Evolutionary conservation across 2,113 vertebrate species (phyloP).

Genomic region (Alethe castanea): DNA sequence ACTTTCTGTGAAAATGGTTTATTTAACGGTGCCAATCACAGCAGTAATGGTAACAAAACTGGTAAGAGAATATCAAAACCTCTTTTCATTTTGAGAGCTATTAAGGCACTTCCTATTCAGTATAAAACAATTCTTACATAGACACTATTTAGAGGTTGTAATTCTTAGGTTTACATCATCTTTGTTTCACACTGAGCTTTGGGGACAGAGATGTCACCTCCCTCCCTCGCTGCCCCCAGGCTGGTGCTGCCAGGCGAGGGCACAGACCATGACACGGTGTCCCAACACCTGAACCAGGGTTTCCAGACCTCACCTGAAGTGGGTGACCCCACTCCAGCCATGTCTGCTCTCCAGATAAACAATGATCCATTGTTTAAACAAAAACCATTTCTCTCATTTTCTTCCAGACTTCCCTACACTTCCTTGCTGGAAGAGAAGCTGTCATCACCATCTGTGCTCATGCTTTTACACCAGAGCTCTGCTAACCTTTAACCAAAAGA

Average conservation of each 20-base stretch:
- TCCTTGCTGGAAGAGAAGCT: neutral
- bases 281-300: neutral
- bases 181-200: neutral
- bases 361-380: neutral
- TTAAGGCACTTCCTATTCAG: neutral
- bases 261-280: neutral
- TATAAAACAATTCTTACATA: neutral
- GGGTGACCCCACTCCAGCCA: neutral
- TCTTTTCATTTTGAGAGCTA: neutral
- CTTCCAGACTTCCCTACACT: neutral
- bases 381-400: neutral
- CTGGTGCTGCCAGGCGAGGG: fast-evolving
- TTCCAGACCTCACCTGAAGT: neutral
- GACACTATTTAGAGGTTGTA: neutral
- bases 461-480: neutral
- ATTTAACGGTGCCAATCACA: neutral
- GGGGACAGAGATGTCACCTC: neutral
- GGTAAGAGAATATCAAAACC: neutral
- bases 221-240: neutral
- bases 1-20: neutral
- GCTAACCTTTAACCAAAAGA: neutral
- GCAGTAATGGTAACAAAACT: neutral
- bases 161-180: neutral
- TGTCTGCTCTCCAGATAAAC: neutral
- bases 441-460: neutral